Evolutionary conservation across 2,113 vertebrate species (phyloP).

Genomic region (Genyomyrus donnyi): DNA sequence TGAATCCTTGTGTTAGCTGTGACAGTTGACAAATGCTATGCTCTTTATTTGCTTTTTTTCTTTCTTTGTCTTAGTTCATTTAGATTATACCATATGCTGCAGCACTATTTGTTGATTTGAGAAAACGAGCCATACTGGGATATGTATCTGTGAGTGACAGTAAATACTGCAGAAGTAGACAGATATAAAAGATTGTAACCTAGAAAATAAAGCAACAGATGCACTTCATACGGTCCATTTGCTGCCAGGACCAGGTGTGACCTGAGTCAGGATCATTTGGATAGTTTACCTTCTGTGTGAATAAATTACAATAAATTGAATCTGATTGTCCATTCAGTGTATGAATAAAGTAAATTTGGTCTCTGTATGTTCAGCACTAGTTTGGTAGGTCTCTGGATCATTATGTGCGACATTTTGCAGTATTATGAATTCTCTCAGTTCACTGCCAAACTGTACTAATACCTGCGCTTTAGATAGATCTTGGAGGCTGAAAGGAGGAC

Average conservation of each 20-base stretch:
- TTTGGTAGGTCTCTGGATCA: conserved; percentile 55
- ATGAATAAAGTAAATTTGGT: conserved; percentile 53
- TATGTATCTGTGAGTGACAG: conserved; percentile 3
- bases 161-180: conserved; percentile 11
- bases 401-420: conserved; percentile 52
- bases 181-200: conserved; percentile 49
- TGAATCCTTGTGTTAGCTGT: neutral
- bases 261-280: conserved; percentile 67
- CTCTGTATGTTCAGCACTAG: conserved; percentile 51
- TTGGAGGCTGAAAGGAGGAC: conserved; percentile 16
- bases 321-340: conserved; percentile 63
- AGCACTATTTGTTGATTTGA: neutral
- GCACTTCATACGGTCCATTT: conserved; percentile 67
- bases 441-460: conserved; percentile 44
- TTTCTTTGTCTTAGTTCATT: conserved; percentile 1
- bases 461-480: neutral
- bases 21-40: conserved; percentile 6
- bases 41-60: neutral
- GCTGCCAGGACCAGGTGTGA: conserved; percentile 57
- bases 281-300: conserved; percentile 74
- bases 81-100: neutral
- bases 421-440: conserved; percentile 50
- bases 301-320: conserved; percentile 76
- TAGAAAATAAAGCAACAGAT: conserved; percentile 57
- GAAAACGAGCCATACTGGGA: neutral